Conservation (phyloP, 2,888 invertebrate genomes). For the Hermaeophaga mercurialis region DNA sequence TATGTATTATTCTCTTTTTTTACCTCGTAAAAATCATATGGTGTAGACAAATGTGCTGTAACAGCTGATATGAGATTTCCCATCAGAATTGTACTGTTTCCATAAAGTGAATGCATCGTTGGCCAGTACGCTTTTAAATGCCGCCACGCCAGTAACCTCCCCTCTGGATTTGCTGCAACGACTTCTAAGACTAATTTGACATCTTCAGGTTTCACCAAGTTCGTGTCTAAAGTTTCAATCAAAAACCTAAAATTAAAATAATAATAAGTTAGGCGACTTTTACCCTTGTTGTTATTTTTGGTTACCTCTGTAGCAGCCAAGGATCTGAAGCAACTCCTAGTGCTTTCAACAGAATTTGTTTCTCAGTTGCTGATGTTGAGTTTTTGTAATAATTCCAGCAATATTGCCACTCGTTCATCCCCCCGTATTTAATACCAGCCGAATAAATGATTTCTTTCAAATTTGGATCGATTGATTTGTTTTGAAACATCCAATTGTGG, state of each 20-base stretch:
- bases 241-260: conserved; percentile 66
- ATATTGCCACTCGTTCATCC: conserved; percentile 75
- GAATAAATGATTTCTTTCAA: conserved; percentile 73
- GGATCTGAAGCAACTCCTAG: conserved; percentile 75
- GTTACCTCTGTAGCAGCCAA: conserved; percentile 78
- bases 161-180: conserved; percentile 75
- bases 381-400: conserved; percentile 75
- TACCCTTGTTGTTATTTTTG: not conserved
- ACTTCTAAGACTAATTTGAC: conserved; percentile 73
- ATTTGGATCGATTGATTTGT: conserved; percentile 72
- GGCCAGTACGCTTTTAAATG: conserved; percentile 75
- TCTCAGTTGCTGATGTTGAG: conserved; percentile 72
- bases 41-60: conserved; percentile 71
- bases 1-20: conserved; percentile 20
- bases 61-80: conserved; percentile 68
- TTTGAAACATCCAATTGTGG: conserved; percentile 71
- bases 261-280: not conserved
- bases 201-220: conserved; percentile 71
- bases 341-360: conserved; percentile 71
- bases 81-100: conserved; percentile 68
- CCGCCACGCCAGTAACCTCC: conserved; percentile 73
- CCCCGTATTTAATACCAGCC: conserved; percentile 73
- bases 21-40: conserved; percentile 77
- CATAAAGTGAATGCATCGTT: conserved; percentile 66
- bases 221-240: conserved; percentile 71